phyloP scores from a whole-genome alignment of 2,888 invertebrate genomes.

The Steinernema scapterisci region DNA sequence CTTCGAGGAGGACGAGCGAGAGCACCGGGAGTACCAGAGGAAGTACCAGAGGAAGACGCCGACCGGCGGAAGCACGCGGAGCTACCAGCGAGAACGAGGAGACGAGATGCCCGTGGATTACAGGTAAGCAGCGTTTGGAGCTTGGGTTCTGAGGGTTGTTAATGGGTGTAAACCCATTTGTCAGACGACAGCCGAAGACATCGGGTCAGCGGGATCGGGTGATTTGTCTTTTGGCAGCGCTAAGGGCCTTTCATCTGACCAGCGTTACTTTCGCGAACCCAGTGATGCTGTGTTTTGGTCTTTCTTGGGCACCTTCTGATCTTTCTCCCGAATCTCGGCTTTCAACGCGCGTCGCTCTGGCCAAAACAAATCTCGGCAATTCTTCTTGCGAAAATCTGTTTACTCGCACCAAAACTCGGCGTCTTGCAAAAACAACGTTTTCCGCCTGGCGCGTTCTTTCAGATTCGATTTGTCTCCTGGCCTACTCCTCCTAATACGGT shows the following conservation, averaged over 20 bases:
- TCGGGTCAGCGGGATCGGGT: too few species aligned
- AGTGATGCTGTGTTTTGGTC: too few species aligned
- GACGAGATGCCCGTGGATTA: slow-evolving; percentile 50
- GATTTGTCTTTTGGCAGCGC: too few species aligned
- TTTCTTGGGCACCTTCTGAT: too few species aligned
- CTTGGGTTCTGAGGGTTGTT: too few species aligned
- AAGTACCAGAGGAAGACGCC: slow-evolving; percentile 20
- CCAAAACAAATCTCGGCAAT: not conserved
- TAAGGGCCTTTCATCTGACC: too few species aligned
- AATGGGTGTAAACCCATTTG: too few species aligned
- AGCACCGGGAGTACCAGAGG: not conserved
- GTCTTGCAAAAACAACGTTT: not conserved
- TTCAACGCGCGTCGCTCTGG: not conserved
- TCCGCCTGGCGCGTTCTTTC: not conserved
- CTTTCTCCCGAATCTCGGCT: not conserved
- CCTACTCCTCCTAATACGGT: not conserved
- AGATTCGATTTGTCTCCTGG: not conserved
- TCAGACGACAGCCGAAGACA: too few species aligned
- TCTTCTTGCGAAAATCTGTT: not conserved
- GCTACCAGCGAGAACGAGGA: slow-evolving; percentile 9
- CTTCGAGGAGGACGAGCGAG: not conserved
- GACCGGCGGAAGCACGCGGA: not conserved
- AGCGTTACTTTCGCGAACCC: too few species aligned
- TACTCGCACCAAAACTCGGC: not conserved
- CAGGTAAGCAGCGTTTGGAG: slow-evolving; percentile 5